Percentiles rank a stretch among this genome's conserved stretches.
phyloP scores from a whole-genome alignment of 2,113 vertebrate species.

The Macquaria ambigua region DNA sequence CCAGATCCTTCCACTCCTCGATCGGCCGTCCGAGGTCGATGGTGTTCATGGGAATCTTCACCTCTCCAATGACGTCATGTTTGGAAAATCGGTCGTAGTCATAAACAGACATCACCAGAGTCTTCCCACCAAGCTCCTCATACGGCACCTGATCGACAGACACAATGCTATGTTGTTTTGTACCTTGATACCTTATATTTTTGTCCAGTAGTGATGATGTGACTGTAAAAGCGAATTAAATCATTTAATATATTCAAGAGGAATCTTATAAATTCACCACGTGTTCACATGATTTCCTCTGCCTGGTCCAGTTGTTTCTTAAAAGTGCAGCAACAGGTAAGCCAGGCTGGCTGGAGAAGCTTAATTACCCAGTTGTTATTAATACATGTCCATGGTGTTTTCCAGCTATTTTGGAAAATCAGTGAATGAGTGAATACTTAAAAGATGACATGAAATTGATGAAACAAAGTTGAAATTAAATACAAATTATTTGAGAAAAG shows the following conservation, averaged over 20 bases:
- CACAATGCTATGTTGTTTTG: not conserved
- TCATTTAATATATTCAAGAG: not conserved
- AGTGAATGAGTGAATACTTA: not conserved
- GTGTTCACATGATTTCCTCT: not conserved
- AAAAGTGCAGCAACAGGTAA: not conserved
- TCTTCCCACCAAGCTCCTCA: slow-evolving; percentile 97
- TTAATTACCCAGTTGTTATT: too few relatives aligned
- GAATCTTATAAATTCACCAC: not conserved
- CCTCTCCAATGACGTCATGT: slow-evolving; percentile 96
- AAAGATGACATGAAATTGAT: not conserved
- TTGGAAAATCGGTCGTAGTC: slow-evolving; percentile 99
- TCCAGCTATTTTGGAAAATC: not conserved
- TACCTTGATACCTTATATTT: not conserved
- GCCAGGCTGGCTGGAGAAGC: too few relatives aligned
- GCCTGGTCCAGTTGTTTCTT: not conserved
- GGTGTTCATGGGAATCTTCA: slow-evolving; percentile 96
- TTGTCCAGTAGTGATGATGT: not conserved
- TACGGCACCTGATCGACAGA: slow-evolving; percentile 90
- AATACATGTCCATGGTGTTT: not conserved
- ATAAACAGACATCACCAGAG: slow-evolving; percentile 94
- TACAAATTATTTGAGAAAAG: not conserved
- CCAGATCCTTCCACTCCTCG: slow-evolving; percentile 96
- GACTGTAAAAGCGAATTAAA: not conserved
- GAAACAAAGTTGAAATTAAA: not conserved
- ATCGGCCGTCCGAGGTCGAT: slow-evolving; percentile 96